Evolutionary conservation across 2,888 invertebrate species (phyloP), one percentile per base, ranked within the genome.

Genomic region (Chirona hameri): DNA sequence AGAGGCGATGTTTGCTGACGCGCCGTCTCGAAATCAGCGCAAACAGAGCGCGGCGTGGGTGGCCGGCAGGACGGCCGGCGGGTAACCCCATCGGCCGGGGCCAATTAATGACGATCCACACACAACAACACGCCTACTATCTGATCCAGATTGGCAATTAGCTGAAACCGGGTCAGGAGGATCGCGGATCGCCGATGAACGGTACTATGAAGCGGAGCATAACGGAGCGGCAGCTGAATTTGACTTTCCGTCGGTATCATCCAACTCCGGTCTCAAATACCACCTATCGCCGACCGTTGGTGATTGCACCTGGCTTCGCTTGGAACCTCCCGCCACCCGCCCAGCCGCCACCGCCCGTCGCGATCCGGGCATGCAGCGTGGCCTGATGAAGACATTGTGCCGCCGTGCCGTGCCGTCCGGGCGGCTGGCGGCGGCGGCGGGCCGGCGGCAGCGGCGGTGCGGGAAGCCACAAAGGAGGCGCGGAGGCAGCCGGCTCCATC

Each of bases 301-400:
- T 18, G 52, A 18, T 12, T 12, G 52, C 52, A 52, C 52, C 52
- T 52, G 52, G 52, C 52, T 52, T 12, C 52, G 3, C 1, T 52
- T 52, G 7, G 18, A 52, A 52, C 7, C n/a, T 27, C 65, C 12
- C n/a, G 65, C 65, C 24, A 3, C 24, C n/a, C n/a, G 5, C 5
- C 24, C 65, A n/a, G 65, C 65, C n/a, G 65, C 65, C 31, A 31
- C 27, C 72, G 29, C 27, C 76, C 76, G 76, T 12, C 29, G 27
- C 27, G 14, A 10, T 9, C 18, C 24, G 18, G 31, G 15, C 72
- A 2, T 21, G 76, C 76, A 76, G 39, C 52, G 52, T 12, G 12
- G 52, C 18, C 52, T 76, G 76, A 76, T 76, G 76, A 76, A 76
- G 76, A 76, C 76, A 76, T 76, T 76, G 76, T 76, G 76, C 39